These are phyloP conservation scores for Tetrao urogallus DNA, from an alignment of 2,113 vertebrate genomes.

Conservation along the genomic window DNA sequence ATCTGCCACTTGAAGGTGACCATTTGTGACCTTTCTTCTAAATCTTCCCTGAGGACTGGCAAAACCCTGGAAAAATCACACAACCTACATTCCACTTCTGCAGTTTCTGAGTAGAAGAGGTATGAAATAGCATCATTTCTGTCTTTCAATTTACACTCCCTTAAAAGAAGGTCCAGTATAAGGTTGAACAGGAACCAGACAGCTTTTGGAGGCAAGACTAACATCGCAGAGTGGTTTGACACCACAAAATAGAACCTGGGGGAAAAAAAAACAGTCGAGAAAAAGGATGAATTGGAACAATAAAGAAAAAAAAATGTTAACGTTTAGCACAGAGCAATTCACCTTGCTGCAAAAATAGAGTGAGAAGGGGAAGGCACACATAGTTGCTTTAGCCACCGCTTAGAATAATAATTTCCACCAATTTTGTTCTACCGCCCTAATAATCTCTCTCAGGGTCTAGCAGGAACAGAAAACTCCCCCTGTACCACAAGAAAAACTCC, in stretches of 20 bases:
- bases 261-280: rapidly evolving
- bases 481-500: conserved; percentile 38
- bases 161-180: background rate
- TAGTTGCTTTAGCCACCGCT: background rate
- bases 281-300: background rate
- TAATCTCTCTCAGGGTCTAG: background rate
- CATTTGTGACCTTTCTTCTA: background rate
- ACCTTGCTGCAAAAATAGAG: background rate
- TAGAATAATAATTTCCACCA: background rate
- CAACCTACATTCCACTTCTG: background rate
- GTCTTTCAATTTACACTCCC: background rate
- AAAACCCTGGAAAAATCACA: background rate
- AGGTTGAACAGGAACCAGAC: background rate
- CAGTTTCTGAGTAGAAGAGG: background rate
- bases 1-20: background rate
- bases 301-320: background rate
- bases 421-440: background rate
- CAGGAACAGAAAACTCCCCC: background rate
- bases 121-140: background rate
- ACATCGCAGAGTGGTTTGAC: background rate
- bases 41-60: background rate
- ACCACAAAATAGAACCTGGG: background rate
- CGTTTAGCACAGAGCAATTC: background rate
- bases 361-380: too few species aligned
- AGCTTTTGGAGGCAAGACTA: background rate